These are phyloP conservation scores for Drosophila busckii DNA, from an alignment of 1,140 invertebrate genomes.

Conservation along the genomic window DNA sequence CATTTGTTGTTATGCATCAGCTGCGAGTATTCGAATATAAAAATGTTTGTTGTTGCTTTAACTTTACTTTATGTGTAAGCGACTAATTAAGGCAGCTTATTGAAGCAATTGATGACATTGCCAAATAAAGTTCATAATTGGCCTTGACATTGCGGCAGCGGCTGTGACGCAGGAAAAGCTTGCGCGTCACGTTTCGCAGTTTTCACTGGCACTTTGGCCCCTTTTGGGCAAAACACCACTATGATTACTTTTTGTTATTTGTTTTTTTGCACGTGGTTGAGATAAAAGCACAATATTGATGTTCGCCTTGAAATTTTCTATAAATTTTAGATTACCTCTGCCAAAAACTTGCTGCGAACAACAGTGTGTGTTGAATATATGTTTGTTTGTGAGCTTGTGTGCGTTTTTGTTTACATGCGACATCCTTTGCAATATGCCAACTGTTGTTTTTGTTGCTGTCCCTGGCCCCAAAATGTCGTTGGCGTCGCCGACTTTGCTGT, in stretches of 20 bases:
- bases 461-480: slow-evolving; percentile 69
- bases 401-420: slow-evolving; percentile 58
- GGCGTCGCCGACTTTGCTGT: slow-evolving; percentile 23
- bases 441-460: slow-evolving; percentile 35
- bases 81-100: slow-evolving; percentile 19
- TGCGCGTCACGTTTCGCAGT: slow-evolving; percentile 6
- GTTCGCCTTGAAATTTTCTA: slow-evolving; percentile 54
- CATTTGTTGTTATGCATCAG: slow-evolving; percentile 35
- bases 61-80: neutral
- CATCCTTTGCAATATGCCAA: slow-evolving; percentile 52
- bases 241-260: slow-evolving; percentile 10
- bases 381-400: neutral
- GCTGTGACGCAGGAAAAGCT: neutral
- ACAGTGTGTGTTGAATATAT: neutral
- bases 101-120: neutral
- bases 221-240: too few relatives aligned
- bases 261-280: slow-evolving; percentile 18
- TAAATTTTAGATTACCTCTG: slow-evolving; percentile 67
- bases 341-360: slow-evolving; percentile 44
- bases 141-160: slow-evolving; percentile 16
- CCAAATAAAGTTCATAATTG: neutral
- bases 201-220: slow-evolving; percentile 15
- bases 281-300: slow-evolving; percentile 47
- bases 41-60: neutral
- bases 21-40: slow-evolving; percentile 17